Evolutionary conservation across 2,113 vertebrate species (phyloP), one percentile per base, ranked within the genome.

Genomic region (Daubentonia madagascariensis): DNA sequence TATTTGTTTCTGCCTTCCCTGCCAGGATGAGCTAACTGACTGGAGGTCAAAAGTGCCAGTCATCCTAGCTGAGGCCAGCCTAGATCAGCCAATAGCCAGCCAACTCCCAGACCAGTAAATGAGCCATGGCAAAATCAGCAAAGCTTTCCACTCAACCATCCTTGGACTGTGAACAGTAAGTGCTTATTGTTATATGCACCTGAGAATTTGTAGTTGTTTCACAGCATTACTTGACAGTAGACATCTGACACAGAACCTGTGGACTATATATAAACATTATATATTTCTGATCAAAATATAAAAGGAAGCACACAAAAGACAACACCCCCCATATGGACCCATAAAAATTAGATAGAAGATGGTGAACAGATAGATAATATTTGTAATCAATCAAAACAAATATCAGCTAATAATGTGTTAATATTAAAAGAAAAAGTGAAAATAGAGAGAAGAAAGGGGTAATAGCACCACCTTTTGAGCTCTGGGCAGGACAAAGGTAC

Each of bases 71-170:
- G 57, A 97, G 78, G 30, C 67, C 37, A 93, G 73, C 45, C 75
- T 63, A 91, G 85, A 72, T 93, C 85, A 93, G 23, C 54, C 73
- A 97, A 83, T 22, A 94, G n/a, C 48, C 91, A 78, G 43, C n/a
- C 90, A 89, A 61, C 35, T 83, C 59, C 40, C 18, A 85, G 45
- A 73, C 43, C 87, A 94, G 57, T 65, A 75, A 76, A 65, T 20
- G 89, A 68, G 16, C 23, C 68, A 37, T 18, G 22, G 43, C 91
- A 90, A 90, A 90, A 90, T 86, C 61, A 89, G 43, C 45, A 92
- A 61, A 93, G 86, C n/a, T 18, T 52, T 92, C 63, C 59, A 97
- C 48, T 32, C 75, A 96, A 59, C 28, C 2, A 37, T 43, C 28
- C 30, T 20, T 50, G 43, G 28, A 85, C n/a, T 85, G 3, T 92